These are phyloP conservation scores for Oscheius myriophilus DNA, from an alignment of 2,888 invertebrate genomes.

Conservation along the genomic window DNA sequence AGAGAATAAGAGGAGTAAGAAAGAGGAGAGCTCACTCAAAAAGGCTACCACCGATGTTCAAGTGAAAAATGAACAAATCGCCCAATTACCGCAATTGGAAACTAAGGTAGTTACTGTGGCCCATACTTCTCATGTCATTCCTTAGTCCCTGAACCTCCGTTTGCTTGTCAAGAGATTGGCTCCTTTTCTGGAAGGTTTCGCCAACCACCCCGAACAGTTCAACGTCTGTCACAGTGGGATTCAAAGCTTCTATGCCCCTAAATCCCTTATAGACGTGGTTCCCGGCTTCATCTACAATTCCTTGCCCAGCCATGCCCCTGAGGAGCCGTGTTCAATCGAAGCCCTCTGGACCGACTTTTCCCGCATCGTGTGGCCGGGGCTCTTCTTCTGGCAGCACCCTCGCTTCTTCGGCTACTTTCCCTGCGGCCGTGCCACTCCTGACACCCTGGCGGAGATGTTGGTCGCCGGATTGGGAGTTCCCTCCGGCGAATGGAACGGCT, in stretches of 20 bases:
- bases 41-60: too few relatives aligned
- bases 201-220: slow-evolving; percentile 13
- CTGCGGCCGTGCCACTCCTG: slow-evolving; percentile 75
- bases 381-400: slow-evolving; percentile 98
- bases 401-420: slow-evolving; percentile 98
- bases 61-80: too few relatives aligned
- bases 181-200: slow-evolving; percentile 12
- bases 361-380: slow-evolving; percentile 52
- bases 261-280: slow-evolving; percentile 16
- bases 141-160: not conserved
- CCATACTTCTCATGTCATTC: too few relatives aligned
- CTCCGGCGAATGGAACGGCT: not conserved
- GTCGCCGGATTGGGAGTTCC: slow-evolving; percentile 1
- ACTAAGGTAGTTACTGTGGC: too few relatives aligned
- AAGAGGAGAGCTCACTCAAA: too few relatives aligned
- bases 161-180: slow-evolving; percentile 1
- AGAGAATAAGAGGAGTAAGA: too few relatives aligned
- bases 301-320: slow-evolving; percentile 20
- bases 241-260: too few relatives aligned
- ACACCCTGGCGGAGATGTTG: slow-evolving; percentile 26
- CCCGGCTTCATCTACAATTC: slow-evolving; percentile 27
- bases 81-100: too few relatives aligned
- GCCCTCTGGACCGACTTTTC: slow-evolving; percentile 14
- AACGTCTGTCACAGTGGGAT: slow-evolving; percentile 9
- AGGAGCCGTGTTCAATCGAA: slow-evolving; percentile 9